Conservation (phyloP, 2,888 invertebrate genomes). For the Microdon myrmicae region DNA sequence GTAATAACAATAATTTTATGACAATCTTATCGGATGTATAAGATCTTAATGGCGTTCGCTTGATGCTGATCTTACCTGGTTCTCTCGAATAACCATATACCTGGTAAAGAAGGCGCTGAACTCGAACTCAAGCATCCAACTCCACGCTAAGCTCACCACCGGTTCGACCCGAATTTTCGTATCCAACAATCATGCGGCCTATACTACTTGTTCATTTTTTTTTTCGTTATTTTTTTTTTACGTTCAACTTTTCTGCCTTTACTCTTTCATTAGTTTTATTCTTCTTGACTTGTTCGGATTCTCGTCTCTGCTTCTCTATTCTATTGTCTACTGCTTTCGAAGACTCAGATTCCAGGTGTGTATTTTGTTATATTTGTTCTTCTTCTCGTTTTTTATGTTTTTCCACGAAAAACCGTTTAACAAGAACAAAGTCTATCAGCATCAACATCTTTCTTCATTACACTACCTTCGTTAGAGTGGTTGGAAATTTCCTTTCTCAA, state of each 20-base stretch:
- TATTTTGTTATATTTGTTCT: too few relatives aligned
- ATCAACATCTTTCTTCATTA: slow-evolving; percentile 34
- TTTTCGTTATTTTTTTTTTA: too few relatives aligned
- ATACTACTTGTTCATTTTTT: too few relatives aligned
- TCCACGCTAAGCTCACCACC: slow-evolving; percentile 7
- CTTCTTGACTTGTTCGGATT: slow-evolving; percentile 10
- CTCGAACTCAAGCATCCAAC: slow-evolving; percentile 28
- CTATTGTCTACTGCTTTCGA: slow-evolving; percentile 12
- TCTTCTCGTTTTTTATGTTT: slow-evolving; percentile 4
- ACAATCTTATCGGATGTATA: slow-evolving; percentile 42
- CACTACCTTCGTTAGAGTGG: too few relatives aligned
- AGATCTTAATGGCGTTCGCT: slow-evolving; percentile 47
- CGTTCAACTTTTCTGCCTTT: slow-evolving; percentile 17
- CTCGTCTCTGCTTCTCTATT: slow-evolving; percentile 8
- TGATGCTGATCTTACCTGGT: slow-evolving; percentile 36
- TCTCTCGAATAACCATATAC: slow-evolving; percentile 15
- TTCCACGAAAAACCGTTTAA: slow-evolving; percentile 51
- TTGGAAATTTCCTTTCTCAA: too few relatives aligned
- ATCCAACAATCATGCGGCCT: slow-evolving; percentile 15
- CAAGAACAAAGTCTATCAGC: slow-evolving; percentile 28
- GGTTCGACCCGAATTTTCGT: slow-evolving; percentile 32
- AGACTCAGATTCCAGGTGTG: slow-evolving; percentile 43
- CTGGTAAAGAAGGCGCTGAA: slow-evolving; percentile 21
- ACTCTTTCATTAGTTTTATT: slow-evolving; percentile 3
- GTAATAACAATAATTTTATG: slow-evolving; percentile 52